Base-by-base conservation (phyloP, 1,140 invertebrate species). In the Ooceraea biroi region DNA sequence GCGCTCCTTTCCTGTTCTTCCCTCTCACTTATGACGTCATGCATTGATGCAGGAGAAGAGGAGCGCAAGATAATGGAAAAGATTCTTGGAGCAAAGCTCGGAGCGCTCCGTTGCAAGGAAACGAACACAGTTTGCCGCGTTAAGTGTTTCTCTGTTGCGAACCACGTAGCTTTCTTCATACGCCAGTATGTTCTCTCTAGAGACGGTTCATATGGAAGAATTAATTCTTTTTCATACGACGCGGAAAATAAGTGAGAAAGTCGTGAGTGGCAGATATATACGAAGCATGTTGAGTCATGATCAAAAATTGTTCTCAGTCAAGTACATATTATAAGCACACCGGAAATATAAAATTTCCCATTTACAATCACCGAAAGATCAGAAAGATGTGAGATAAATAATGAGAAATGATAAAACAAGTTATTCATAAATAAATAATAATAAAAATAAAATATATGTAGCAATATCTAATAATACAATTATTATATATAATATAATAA, bases 11-110 rank as follows among this genome's bases (percentile, higher is more conserved):
- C 19, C 74, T 30, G 41, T 69, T 80, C 65, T 69, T 69, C 50
- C 8, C 65, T 69, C 76, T 80, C 76, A 46, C 65, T 80, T 80
- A 80, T 80, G 76, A 69, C 76, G 76, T 80, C 76, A 80, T 80
- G 65, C 63, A 69, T 69, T 77, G 74, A 80, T 80, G 63, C 63
- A 80, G 60, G 63, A 69, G 76, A 7, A 80, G 50, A 80, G 30
- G 50, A 19, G 63, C 52, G 52, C 44, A 48, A 80, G 65, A 80
- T 80, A 69, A 80, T 57, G 65, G 65, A 46, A 80, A 22, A 69
- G 65, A 69, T 58, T 80, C 27, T 57, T 17, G n/a, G n/a, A n/a
- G n/a, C n/a, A n/a, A n/a, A n/a, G 12, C 74, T 27, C 44, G 46
- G 22, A 41, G 14, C 58, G 58, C 44, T 60, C 30, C 73, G 60